Conservation (phyloP, 2,888 invertebrate genomes). For the Drosophila testacea region DNA sequence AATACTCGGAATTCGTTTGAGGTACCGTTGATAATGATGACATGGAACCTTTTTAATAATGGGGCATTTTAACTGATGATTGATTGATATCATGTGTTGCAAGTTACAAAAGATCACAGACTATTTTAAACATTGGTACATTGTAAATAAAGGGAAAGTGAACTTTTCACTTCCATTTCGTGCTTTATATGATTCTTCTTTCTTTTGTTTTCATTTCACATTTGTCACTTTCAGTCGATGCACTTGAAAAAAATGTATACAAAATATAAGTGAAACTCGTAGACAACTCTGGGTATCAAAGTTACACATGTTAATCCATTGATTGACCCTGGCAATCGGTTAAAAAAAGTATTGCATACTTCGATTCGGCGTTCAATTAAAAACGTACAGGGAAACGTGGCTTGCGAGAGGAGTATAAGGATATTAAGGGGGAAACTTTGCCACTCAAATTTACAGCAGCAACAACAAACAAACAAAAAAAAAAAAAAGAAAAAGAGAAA, state of each 20-base stretch:
- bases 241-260: conserved; percentile 41
- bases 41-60: background rate
- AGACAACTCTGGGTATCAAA: background rate
- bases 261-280: background rate
- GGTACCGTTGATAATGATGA: background rate
- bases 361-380: conserved; percentile 27
- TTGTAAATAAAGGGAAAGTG: background rate
- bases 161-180: background rate
- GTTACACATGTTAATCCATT: conserved; percentile 16
- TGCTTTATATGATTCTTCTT: background rate
- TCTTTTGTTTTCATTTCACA: conserved; percentile 12
- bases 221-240: conserved; percentile 12
- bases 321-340: background rate
- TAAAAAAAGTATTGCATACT: conserved; percentile 45
- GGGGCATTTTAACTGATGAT: background rate
- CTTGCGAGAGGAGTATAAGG: background rate
- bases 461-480: background rate
- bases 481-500: conserved; percentile 1
- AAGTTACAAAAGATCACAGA: background rate
- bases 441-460: background rate
- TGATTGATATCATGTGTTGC: too few relatives aligned
- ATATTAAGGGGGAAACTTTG: background rate
- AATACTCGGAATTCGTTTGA: too few relatives aligned
- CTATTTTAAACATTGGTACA: background rate
- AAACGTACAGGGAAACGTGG: background rate